phyloP scores from a whole-genome alignment of 2,113 vertebrate species.

The Charadrius vociferus region DNA sequence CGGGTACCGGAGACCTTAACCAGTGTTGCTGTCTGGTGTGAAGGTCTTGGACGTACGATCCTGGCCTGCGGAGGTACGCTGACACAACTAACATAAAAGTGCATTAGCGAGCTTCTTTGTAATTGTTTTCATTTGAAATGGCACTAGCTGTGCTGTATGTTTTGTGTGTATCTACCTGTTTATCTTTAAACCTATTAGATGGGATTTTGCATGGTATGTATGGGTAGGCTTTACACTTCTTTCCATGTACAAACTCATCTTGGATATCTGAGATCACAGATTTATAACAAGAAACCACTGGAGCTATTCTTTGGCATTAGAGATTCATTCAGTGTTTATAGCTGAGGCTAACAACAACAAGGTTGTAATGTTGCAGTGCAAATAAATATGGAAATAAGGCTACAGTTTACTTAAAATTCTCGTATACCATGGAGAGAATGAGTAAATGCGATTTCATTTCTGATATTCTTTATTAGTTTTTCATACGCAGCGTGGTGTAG shows the following conservation, averaged over 20 bases:
- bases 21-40: background rate
- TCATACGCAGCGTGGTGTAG: background rate
- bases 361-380: background rate
- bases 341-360: background rate
- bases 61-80: background rate
- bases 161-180: background rate
- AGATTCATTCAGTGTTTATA: background rate
- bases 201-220: background rate
- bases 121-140: background rate
- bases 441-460: background rate
- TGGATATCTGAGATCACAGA: background rate
- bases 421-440: background rate
- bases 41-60: background rate
- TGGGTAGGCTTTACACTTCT: background rate
- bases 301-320: background rate
- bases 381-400: background rate
- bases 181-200: background rate
- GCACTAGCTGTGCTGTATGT: background rate
- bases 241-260: background rate
- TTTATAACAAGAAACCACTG: background rate
- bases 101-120: rapidly evolving
- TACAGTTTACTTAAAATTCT: background rate
- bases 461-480: conserved; percentile 35
- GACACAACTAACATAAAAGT: background rate
- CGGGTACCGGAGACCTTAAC: background rate